These are phyloP conservation scores for Labrus mixtus DNA, from an alignment of 2,113 vertebrate genomes.

Conservation along the genomic window DNA sequence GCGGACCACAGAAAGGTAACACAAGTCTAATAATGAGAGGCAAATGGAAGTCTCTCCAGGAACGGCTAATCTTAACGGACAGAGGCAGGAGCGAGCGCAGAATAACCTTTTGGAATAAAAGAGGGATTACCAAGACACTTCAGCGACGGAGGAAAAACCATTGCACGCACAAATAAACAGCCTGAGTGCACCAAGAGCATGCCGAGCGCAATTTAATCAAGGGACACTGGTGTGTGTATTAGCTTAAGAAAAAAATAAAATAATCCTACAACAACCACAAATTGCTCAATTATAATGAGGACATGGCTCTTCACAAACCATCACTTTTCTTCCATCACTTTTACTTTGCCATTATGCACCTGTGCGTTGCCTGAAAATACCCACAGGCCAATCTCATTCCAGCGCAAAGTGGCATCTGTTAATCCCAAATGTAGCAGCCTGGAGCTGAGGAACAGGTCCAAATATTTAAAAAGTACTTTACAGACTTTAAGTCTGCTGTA, in stretches of 20 bases:
- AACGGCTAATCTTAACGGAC: constrained; percentile 82
- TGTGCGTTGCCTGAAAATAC: constrained; percentile 64
- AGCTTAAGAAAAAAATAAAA: constrained; percentile 68
- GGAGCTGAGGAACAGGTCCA: constrained; percentile 23
- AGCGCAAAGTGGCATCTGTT: constrained; percentile 71
- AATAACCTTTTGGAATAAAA: constrained; percentile 83
- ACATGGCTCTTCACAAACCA: constrained; percentile 71
- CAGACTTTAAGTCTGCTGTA: constrained; percentile 30
- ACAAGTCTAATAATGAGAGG: constrained; percentile 78
- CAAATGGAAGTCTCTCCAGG: constrained; percentile 80
- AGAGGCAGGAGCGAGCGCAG: constrained; percentile 69
- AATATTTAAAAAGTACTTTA: constrained; percentile 47
- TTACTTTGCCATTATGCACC: constrained; percentile 64
- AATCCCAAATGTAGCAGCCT: constrained; percentile 66
- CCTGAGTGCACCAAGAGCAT: constrained; percentile 57
- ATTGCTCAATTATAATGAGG: constrained; percentile 78
- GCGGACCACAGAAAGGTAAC: constrained; percentile 52
- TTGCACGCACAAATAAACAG: constrained; percentile 82
- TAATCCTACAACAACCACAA: constrained; percentile 75
- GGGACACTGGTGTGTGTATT: constrained; percentile 64
- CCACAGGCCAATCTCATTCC: constrained; percentile 63
- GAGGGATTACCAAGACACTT: constrained; percentile 83
- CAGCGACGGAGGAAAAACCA: constrained; percentile 69
- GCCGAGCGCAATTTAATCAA: constrained; percentile 75
- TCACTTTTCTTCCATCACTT: constrained; percentile 61